A percentile compares a stretch with the other conserved stretches of the same genome.
Evolutionary conservation across 2,888 invertebrate genomes (phyloP).

Genomic region (Coremacera marginata): DNA sequence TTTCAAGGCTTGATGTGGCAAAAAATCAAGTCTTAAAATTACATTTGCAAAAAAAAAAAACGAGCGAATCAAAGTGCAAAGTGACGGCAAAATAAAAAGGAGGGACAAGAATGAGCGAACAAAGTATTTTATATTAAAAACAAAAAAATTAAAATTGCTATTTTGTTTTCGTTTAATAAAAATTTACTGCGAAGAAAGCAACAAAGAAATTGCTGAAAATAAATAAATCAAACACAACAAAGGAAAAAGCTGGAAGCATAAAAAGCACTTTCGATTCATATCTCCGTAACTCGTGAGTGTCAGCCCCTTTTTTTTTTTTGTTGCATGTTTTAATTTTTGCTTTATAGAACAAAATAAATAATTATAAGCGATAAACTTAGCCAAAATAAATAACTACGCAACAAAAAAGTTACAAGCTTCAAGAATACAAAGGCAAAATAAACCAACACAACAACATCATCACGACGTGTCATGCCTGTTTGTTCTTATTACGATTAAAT

Average conservation of each 20-base stretch:
- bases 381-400: background rate
- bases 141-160: slow-evolving; percentile 7
- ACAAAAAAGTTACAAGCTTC: background rate
- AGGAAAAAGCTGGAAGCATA: slow-evolving; percentile 19
- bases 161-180: background rate
- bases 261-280: background rate
- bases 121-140: slow-evolving; percentile 20
- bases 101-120: slow-evolving; percentile 37
- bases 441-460: slow-evolving; percentile 7
- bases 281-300: background rate
- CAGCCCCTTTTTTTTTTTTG: background rate
- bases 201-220: slow-evolving; percentile 19
- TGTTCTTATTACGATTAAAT: background rate
- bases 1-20: slow-evolving; percentile 13
- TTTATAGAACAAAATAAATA: background rate
- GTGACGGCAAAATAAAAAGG: slow-evolving; percentile 44
- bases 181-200: slow-evolving; percentile 6
- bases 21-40: slow-evolving; percentile 31
- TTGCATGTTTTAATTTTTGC: background rate
- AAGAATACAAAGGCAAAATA: background rate
- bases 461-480: background rate
- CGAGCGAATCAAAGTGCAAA: slow-evolving; percentile 47
- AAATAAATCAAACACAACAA: slow-evolving; percentile 21
- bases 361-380: background rate
- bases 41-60: slow-evolving; percentile 44